These are phyloP conservation scores for Bactericera cockerelli DNA, from an alignment of 1,140 invertebrate species.

Conservation along the genomic window DNA sequence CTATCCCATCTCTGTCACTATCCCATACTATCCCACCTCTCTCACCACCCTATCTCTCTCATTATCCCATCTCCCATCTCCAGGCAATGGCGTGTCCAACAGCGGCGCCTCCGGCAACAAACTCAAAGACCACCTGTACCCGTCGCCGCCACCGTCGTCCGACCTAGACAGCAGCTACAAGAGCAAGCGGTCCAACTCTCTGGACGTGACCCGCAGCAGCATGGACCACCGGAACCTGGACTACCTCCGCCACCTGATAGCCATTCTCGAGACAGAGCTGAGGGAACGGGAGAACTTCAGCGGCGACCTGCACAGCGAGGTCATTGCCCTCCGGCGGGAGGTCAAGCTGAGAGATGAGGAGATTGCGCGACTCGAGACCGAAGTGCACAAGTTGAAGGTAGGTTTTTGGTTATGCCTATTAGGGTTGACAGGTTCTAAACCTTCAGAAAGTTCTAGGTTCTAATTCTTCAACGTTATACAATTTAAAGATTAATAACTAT, in stretches of 20 bases:
- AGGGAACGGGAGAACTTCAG: conserved; percentile 1
- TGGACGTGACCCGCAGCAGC: not conserved
- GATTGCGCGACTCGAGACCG: conserved; percentile 1
- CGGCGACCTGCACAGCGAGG: conserved; percentile 5
- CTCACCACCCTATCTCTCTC: too few species aligned
- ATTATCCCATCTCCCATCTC: too few species aligned
- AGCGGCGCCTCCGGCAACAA: not conserved
- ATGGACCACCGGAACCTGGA: not conserved
- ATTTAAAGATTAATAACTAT: too few species aligned
- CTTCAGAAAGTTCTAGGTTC: too few species aligned
- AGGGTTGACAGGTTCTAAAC: too few species aligned
- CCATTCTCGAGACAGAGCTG: not conserved
- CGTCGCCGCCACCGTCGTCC: not conserved
- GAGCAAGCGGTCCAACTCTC: not conserved
- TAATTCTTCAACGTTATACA: too few species aligned
- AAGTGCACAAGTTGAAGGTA: conserved; percentile 12
- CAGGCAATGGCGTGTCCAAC: not conserved
- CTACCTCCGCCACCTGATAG: not conserved
- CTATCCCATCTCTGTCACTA: too few species aligned
- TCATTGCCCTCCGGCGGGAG: conserved; percentile 1
- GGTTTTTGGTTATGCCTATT: too few species aligned
- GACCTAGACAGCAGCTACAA: conserved; percentile 3
- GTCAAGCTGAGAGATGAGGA: conserved; percentile 4
- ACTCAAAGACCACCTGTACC: not conserved
- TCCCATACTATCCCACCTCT: too few species aligned